Evolutionary conservation across 2,797 vertebrate genomes (phyloP), one percentile per base, ranked within the genome.

Genomic region (Aldrovandia affinis): DNA sequence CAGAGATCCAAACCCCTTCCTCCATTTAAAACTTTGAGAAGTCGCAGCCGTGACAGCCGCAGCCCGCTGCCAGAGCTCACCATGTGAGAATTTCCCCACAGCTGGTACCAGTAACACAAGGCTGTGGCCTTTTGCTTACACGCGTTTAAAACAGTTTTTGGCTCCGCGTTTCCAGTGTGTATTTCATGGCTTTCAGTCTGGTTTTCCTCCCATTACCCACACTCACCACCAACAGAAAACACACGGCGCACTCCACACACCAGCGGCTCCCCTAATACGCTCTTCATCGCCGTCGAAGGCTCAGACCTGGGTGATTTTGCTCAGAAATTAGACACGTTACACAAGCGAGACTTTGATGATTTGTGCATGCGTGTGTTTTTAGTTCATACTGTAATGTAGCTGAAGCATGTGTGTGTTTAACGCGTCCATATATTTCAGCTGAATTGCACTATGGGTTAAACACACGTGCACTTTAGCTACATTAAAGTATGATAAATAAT

Each of bases 81-180:
- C 33, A 57, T 70, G n/a, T 70, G 22, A 28, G 52, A 77, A 77
- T 77, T 83, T 82, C 65, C 25, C 22, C 65, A 70, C 81, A 73
- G 65, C 81, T 63, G 59, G 59, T 63, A 63, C 4, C 25, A 63
- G 25, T 63, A 6, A 78, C 36, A 42, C 33, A 59, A n/a, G 61
- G 42, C 54, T 44, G 39, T 52, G 50, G n/a, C 18, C 50, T 77
- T 83, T 83, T n/a, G 73, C 54, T 59, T 78, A 36, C 47, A 83
- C 2, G 39, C 42, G 54, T 78, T 83, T 59, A 70, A 61, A 57
- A 61, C 52, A 14, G 54, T 75, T 42, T 70, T 59, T 50, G 82
- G 54, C 68, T 83, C 33, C 1, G 52, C 28, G 61, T 25, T 63
- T 25, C 1, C 9, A 1, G 59, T 63, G 59, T 63, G 0, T 63